phyloP scores from a whole-genome alignment of 2,797 vertebrate species.

The Enteromius paludinosus region DNA sequence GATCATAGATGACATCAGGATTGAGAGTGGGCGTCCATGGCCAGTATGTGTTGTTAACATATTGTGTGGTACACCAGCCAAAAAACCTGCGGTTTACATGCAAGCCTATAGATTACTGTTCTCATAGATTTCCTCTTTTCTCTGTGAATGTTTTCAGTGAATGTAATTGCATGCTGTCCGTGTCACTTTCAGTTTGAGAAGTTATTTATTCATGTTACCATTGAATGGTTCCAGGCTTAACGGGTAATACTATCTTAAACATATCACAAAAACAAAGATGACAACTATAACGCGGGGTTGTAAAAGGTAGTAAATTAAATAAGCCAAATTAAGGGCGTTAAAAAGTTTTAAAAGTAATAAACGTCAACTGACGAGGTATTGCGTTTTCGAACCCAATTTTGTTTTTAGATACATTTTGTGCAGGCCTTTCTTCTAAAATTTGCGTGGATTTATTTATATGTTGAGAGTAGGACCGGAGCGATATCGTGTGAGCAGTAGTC shows the following conservation, averaged over 20 bases:
- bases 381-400: too few species aligned
- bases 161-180: neutral
- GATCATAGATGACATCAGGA: conserved; percentile 43
- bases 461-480: neutral
- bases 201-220: neutral
- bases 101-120: conserved; percentile 9
- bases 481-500: neutral
- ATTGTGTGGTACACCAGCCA: conserved; percentile 26
- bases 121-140: neutral
- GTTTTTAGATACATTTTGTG: too few species aligned
- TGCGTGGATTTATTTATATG: neutral
- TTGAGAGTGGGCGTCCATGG: neutral
- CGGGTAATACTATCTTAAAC: neutral
- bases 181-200: neutral
- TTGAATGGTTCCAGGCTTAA: neutral
- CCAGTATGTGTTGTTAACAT: conserved; percentile 12
- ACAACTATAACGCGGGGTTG: too few species aligned
- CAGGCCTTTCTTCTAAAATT: neutral
- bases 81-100: conserved; percentile 2
- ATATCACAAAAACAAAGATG: neutral
- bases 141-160: neutral
- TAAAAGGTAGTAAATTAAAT: too few species aligned
- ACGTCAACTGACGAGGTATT: too few species aligned
- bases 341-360: neutral
- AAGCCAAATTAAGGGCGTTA: too few species aligned